Evolutionary conservation across 2,113 vertebrate species (phyloP), one percentile per base, ranked within the genome.

Genomic region (Melanocharis versteri): DNA sequence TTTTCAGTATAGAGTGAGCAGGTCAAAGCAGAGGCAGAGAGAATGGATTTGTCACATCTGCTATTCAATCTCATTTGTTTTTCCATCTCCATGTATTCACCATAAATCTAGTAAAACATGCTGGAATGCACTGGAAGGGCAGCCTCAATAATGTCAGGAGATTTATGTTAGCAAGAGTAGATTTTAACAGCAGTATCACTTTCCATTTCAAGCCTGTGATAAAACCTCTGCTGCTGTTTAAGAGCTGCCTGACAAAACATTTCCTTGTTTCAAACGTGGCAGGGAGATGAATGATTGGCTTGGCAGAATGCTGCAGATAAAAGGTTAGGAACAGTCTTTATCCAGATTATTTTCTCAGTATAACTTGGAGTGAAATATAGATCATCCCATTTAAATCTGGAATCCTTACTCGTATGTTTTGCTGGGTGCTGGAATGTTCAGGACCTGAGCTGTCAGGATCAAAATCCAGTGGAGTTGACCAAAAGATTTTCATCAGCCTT

Each of bases 31-130:
- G 51, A 94, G 48, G 17, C 76, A 81, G 64, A 69, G 56, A 56
- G 24, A 85, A 95, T 78, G n/a, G 17, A 69, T 96, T 85, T 96
- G 86, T 92, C 86, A 91, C 71, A 93, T 78, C 45, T 85, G 84
- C 65, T 65, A 5, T 37, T 87, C 89, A 44, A 45, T 57, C 86
- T 93, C 94, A 88, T 96, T 83, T 95, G 58, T 47, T 96, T 95
- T 91, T 88, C 73, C 81, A 96, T 91, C 86, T 75, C 33, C 54
- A 54, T 69, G 51, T 83, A 83, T 81, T 97, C 93, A 89, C 91
- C 78, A 81, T 88, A 96, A 94, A 97, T 95, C 90, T 26, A 33
- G 83, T 56, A 65, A 91, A 92, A 91, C 79, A 66, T 2, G 26
- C 75, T 85, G 85, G 61, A 92, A 83, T 81, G 39, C 92, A 81